Conservation (phyloP, 2,113 vertebrate genomes). For the Melanerpes aurifrons region DNA sequence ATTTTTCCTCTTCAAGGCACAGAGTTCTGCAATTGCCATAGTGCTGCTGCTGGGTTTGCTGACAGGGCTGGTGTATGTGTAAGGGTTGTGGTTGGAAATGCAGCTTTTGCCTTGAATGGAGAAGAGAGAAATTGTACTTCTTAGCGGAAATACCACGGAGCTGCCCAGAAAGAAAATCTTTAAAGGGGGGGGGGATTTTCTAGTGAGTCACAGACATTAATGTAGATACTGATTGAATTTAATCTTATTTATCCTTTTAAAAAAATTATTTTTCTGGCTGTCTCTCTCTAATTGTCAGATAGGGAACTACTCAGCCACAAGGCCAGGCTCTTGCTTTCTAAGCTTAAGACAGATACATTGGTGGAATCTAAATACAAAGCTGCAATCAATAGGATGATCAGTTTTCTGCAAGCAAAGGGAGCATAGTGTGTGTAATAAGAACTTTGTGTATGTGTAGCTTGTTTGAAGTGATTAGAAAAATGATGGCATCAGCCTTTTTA, state of each 20-base stretch:
- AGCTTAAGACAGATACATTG: background rate
- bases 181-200: background rate
- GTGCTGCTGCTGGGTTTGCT: background rate
- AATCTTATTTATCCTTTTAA: background rate
- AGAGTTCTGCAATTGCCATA: background rate
- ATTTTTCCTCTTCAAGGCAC: background rate
- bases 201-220: background rate
- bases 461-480: conserved; percentile 46
- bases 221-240: background rate
- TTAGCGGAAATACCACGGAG: background rate
- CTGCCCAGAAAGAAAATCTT: background rate
- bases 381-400: conserved; percentile 19
- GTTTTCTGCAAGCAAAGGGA: conserved; percentile 18
- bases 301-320: background rate
- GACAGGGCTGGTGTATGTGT: background rate
- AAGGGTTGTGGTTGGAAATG: background rate
- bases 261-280: background rate
- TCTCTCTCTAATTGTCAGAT: background rate
- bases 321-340: background rate
- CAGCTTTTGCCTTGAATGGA: background rate
- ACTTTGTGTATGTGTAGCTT: conserved; percentile 15
- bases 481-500: conserved; percentile 36
- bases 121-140: background rate
- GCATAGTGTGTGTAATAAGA: background rate
- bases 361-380: background rate